Percentiles rank a stretch among this genome's conserved stretches.
phyloP scores from a whole-genome alignment of 2,888 invertebrate species.

The Chymomyza procnemis region DNA sequence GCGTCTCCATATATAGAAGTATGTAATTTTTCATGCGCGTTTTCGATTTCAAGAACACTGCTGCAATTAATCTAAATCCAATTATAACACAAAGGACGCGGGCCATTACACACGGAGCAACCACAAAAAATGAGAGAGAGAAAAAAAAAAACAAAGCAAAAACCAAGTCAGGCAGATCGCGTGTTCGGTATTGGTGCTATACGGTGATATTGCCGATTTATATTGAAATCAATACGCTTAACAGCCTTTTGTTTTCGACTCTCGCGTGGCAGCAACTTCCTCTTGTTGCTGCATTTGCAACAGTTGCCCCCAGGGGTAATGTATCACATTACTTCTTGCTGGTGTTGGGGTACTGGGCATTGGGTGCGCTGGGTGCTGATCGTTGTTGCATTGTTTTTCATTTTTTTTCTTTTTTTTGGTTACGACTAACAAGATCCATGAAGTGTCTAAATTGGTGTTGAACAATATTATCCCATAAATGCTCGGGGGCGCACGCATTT shows the following conservation, averaged over 20 bases:
- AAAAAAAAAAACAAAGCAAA: constrained; percentile 5
- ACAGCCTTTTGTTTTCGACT: constrained; percentile 49
- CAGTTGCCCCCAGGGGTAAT: constrained; percentile 7
- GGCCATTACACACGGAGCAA: constrained; percentile 46
- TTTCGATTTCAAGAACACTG: constrained; percentile 10
- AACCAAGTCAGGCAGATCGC: background rate
- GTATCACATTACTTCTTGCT: constrained; percentile 34
- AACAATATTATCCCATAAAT: constrained; percentile 73
- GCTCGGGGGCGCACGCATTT: constrained; percentile 12
- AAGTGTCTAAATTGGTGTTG: constrained; percentile 79
- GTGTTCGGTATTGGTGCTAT: constrained; percentile 41
- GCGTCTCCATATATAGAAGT: no score
- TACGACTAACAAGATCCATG: constrained; percentile 76
- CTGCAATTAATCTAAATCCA: constrained; percentile 76
- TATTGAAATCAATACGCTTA: constrained; percentile 66
- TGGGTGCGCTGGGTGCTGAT: background rate
- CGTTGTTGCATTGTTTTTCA: constrained; percentile 50
- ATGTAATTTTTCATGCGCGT: constrained; percentile 4
- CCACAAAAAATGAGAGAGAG: background rate
- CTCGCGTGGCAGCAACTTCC: constrained; percentile 29
- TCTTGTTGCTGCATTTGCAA: constrained; percentile 4
- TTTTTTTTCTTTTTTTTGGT: constrained; percentile 16
- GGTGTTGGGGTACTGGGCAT: background rate
- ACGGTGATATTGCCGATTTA: constrained; percentile 49
- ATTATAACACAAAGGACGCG: constrained; percentile 66